These are phyloP conservation scores for Pachypanchax playfairii DNA, from an alignment of 2,113 vertebrate species.

Conservation along the genomic window DNA sequence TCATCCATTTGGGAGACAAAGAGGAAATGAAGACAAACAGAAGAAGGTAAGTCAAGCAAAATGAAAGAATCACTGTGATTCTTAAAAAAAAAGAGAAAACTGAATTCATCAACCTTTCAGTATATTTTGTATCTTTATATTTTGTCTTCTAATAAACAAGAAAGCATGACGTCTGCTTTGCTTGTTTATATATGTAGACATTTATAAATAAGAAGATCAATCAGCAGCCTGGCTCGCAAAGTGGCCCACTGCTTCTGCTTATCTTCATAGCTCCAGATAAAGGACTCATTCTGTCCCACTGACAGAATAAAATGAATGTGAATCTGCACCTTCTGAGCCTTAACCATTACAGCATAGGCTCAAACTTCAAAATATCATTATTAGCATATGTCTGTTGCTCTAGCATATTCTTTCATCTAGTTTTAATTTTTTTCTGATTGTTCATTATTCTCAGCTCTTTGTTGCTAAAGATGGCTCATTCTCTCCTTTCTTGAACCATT, in stretches of 20 bases:
- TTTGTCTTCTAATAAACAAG: slow-evolving; percentile 34
- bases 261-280: slow-evolving; percentile 73
- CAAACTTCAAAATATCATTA: slow-evolving; percentile 52
- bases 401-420: not conserved
- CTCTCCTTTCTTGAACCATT: no score
- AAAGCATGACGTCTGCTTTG: slow-evolving; percentile 8
- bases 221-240: slow-evolving; percentile 47
- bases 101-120: slow-evolving; percentile 21
- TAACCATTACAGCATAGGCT: slow-evolving; percentile 31
- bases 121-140: slow-evolving; percentile 36
- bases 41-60: not conserved
- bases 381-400: slow-evolving; percentile 51
- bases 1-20: not conserved
- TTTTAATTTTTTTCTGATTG: no score
- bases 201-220: slow-evolving; percentile 53
- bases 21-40: slow-evolving; percentile 1
- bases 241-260: slow-evolving; percentile 57
- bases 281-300: slow-evolving; percentile 48
- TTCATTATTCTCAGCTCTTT: no score
- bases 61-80: slow-evolving; percentile 15
- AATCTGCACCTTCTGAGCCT: no score
- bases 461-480: no score
- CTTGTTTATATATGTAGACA: not conserved
- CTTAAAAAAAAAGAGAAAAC: slow-evolving; percentile 4
- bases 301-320: slow-evolving; percentile 55